phyloP scores from a whole-genome alignment of 2,113 vertebrate genomes.

The Rhinichthys klamathensis region DNA sequence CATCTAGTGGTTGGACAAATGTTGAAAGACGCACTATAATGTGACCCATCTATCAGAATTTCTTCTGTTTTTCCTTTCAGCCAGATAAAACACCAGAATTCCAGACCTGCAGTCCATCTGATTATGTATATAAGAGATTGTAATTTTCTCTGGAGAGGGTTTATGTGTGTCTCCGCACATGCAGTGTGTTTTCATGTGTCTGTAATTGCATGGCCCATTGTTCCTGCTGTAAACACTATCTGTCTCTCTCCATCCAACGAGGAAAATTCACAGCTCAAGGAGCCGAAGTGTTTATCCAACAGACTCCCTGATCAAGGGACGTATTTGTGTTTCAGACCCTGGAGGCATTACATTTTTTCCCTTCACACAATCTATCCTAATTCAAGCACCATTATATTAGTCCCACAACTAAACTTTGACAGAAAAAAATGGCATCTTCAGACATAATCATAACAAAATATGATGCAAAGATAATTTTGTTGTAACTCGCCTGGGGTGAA shows the following conservation, averaged over 20 bases:
- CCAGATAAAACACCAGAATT: neutral
- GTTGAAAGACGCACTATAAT: neutral
- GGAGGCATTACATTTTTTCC: neutral
- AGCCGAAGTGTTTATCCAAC: slow-evolving; percentile 43
- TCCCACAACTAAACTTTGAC: neutral
- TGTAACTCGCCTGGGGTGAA: slow-evolving; percentile 19
- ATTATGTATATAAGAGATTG: slow-evolving; percentile 22
- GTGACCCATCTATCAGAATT: neutral
- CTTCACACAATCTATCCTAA: neutral
- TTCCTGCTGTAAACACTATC: slow-evolving; percentile 49
- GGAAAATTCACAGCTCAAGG: slow-evolving; percentile 20
- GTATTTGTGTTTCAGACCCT: neutral
- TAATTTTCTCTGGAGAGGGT: neutral
- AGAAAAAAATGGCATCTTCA: neutral
- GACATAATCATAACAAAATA: slow-evolving; percentile 24
- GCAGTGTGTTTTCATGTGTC: slow-evolving; percentile 37
- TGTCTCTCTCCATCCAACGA: slow-evolving; percentile 14
- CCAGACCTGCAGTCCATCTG: slow-evolving; percentile 24
- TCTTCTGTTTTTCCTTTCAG: neutral
- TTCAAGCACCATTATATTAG: slow-evolving; percentile 5
- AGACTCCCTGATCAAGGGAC: slow-evolving; percentile 20
- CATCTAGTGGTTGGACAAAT: neutral
- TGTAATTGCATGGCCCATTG: slow-evolving; percentile 39
- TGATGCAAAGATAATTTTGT: neutral
- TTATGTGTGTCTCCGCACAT: neutral